Evolutionary conservation across 2,888 invertebrate genomes (phyloP), one percentile per base, ranked within the genome.

Genomic region (Ornithoptera alexandrae): DNA sequence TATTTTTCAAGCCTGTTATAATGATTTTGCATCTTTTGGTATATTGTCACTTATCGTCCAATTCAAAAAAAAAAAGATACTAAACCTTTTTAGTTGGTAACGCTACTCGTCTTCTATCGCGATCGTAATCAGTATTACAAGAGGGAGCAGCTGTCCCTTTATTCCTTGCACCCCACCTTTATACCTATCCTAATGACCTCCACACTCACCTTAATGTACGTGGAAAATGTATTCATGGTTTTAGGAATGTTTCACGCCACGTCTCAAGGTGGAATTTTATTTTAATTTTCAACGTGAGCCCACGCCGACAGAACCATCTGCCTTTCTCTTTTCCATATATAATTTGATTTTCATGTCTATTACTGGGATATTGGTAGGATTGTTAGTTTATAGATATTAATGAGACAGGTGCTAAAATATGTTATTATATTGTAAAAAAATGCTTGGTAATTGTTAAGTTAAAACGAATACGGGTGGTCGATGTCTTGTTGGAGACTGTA

Each of bases 121-220:
- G 81, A 81, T 83, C 79, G 79, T 84, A 84, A 86, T 85, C 84
- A 81, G 74, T 77, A 77, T 78, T 77, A 74, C 39, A n/a, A 77
- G 78, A 77, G 39, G 78, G 79, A 80, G 81, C 86, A 86, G 86
- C 85, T 87, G 84, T 76, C 79, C 78, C 75, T 82, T 81, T 81
- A 79, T 75, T 71, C 72, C 73, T 73, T 73, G 75, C 79, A 76
- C 78, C 79, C 80, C 78, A 79, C 77, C 72, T 77, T 75, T 78
- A 72, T 76, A 72, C 72, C 78, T 78, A 77, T 78, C 77, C 78
- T 79, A 77, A 81, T 81, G 77, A 77, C 78, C 79, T 79, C 76
- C 74, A 73, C 72, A 63, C 68, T 66, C 59, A 53, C 69, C 53
- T 71, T 73, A 71, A 70, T 73, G 73, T 73, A 75, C 69, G 63